A percentile compares a stretch with the other conserved stretches of the same genome.
phyloP scores from a whole-genome alignment of 1,140 invertebrate species.

The Lepidurus couesii region DNA sequence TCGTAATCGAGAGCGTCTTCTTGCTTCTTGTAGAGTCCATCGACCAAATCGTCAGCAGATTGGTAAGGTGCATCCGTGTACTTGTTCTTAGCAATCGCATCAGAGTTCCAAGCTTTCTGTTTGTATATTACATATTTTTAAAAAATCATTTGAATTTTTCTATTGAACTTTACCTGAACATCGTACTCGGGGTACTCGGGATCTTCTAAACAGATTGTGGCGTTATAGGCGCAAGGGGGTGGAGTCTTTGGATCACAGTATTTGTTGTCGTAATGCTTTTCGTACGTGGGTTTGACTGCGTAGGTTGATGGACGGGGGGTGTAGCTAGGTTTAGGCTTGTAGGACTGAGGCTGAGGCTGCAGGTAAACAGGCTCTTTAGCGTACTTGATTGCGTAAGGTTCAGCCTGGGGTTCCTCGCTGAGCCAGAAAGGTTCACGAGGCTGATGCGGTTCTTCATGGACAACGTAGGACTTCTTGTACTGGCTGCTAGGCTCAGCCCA shows the following conservation, averaged over 20 bases:
- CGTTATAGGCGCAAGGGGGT: conserved; percentile 37
- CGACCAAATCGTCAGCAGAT: conserved; percentile 39
- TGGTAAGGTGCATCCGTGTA: conserved; percentile 39
- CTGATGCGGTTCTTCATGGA: not conserved
- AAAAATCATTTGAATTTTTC: not conserved
- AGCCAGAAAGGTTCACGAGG: not conserved
- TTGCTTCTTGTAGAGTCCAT: conserved; percentile 36
- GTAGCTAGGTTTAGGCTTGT: not conserved
- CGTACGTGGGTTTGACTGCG: not conserved
- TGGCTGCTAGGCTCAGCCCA: not conserved
- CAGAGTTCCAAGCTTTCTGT: conserved; percentile 36
- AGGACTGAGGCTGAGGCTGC: not conserved
- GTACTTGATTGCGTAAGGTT: not conserved
- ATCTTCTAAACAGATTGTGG: conserved; percentile 38
- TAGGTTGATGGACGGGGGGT: not conserved
- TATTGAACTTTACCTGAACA: conserved; percentile 34
- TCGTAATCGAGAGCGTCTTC: conserved; percentile 38
- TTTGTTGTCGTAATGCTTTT: conserved; percentile 25
- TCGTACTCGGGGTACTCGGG: conserved; percentile 39
- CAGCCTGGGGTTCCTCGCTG: not conserved
- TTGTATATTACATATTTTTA: not conserved
- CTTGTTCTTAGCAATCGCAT: conserved; percentile 38
- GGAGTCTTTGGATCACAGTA: conserved; percentile 36
- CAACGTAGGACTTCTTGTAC: not conserved
- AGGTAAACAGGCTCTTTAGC: not conserved